Conservation (phyloP, 2,888 invertebrate species). For the Dryobotodes eremita region DNA sequence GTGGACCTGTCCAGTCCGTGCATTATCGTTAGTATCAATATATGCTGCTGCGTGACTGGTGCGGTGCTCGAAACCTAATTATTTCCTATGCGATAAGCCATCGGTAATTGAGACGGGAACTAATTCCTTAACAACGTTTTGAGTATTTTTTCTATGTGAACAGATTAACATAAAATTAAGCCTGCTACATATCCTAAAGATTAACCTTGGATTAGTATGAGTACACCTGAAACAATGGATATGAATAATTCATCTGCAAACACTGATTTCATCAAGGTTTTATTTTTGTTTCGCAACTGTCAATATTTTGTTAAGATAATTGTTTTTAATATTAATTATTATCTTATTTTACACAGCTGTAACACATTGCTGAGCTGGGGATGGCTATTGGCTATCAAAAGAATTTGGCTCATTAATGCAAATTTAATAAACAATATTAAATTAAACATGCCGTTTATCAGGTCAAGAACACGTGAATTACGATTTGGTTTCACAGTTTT, state of each 20-base stretch:
- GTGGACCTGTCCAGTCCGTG: too few relatives aligned
- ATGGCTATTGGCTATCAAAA: not conserved
- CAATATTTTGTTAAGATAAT: slow-evolving; percentile 31
- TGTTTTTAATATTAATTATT: slow-evolving; percentile 13
- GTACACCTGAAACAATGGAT: slow-evolving; percentile 64
- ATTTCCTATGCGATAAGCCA: not conserved
- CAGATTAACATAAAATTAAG: slow-evolving; percentile 26
- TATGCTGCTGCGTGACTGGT: not conserved
- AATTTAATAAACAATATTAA: slow-evolving; percentile 17
- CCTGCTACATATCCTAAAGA: slow-evolving; percentile 25
- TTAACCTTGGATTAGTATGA: slow-evolving; percentile 49
- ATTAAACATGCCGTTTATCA: not conserved
- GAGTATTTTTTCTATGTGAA: not conserved
- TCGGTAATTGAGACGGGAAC: too few relatives aligned
- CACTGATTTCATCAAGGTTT: slow-evolving; percentile 58
- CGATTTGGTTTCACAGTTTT: too few relatives aligned
- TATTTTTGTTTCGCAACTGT: slow-evolving; percentile 53
- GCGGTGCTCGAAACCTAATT: not conserved
- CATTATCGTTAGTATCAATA: not conserved
- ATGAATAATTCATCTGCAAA: slow-evolving; percentile 69
- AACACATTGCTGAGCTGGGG: slow-evolving; percentile 1
- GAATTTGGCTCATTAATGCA: slow-evolving; percentile 4
- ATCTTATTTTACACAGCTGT: slow-evolving; percentile 27
- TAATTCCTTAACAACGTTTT: not conserved
- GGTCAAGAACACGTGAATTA: slow-evolving; percentile 1